A percentile compares a stretch with the other conserved stretches of the same genome.
Evolutionary conservation across 2,888 invertebrate genomes (phyloP).

Genomic region (Tuta absoluta): DNA sequence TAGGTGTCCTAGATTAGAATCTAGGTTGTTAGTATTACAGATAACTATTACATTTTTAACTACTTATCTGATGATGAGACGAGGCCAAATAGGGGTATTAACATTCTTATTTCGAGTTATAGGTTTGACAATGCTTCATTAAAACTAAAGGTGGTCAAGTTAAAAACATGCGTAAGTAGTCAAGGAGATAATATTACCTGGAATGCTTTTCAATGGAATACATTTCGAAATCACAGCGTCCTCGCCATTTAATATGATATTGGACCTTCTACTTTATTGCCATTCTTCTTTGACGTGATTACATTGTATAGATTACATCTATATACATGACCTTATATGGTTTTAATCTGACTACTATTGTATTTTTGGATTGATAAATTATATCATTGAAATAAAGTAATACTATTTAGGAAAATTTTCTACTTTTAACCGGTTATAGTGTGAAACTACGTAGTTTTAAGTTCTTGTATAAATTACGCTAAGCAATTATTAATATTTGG

Average conservation of each 20-base stretch:
- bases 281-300: constrained; percentile 6
- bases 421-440: background rate
- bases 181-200: constrained; percentile 8
- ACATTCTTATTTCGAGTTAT: background rate
- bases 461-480: background rate
- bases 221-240: constrained; percentile 13
- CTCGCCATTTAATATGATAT: constrained; percentile 11
- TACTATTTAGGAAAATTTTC: background rate
- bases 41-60: background rate
- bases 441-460: no score
- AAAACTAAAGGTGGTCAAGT: background rate
- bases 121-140: constrained; percentile 6
- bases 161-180: background rate
- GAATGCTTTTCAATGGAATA: constrained; percentile 5
- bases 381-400: background rate
- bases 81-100: background rate
- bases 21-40: background rate
- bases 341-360: background rate
- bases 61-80: background rate
- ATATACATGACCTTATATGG: background rate
- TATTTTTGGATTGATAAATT: no score
- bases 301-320: constrained; percentile 1
- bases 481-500: background rate
- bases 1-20: background rate
- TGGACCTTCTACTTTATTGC: constrained; percentile 17